phyloP scores from a whole-genome alignment of 2,113 vertebrate genomes.

The Dasypus novemcinctus region DNA sequence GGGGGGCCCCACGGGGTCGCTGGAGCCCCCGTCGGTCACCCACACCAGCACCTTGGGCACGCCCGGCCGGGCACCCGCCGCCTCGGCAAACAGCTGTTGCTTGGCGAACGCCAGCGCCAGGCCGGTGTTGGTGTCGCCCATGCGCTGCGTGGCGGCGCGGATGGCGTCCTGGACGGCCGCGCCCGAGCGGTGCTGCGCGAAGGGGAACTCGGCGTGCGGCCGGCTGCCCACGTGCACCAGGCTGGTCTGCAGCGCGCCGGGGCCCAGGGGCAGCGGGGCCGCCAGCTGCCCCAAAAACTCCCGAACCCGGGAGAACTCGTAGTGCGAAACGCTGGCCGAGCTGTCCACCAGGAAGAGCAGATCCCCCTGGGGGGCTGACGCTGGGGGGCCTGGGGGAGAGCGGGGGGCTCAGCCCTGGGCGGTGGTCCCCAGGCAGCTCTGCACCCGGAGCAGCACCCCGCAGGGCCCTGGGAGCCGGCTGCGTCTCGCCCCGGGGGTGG shows the following conservation, averaged over 20 bases:
- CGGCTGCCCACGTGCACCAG: constrained; percentile 93
- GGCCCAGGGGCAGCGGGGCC: constrained; percentile 88
- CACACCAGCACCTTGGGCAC: constrained; percentile 95
- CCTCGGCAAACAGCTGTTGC: constrained; percentile 81
- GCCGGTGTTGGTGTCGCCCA: constrained; percentile 95
- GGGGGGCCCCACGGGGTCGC: constrained; percentile 88
- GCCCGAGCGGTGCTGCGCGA: constrained; percentile 80
- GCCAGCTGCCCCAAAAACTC: constrained; percentile 92
- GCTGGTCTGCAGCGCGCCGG: constrained; percentile 88
- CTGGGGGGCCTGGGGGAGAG: constrained; percentile 67
- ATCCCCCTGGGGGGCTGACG: constrained; percentile 86
- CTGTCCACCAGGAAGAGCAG: constrained; percentile 95
- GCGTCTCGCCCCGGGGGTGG: neutral
- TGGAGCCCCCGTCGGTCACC: constrained; percentile 95
- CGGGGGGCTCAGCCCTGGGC: neutral
- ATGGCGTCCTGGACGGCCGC: constrained; percentile 83
- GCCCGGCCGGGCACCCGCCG: constrained; percentile 80
- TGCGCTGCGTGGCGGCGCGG: constrained; percentile 83
- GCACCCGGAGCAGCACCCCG: neutral
- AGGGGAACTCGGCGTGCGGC: constrained; percentile 91
- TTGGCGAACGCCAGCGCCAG: constrained; percentile 87
- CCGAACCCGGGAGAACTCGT: constrained; percentile 92
- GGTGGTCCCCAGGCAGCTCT: neutral
- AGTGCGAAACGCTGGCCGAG: constrained; percentile 93
- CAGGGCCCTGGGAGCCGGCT: neutral